Percentiles rank a stretch among this genome's conserved stretches.
Conservation (phyloP, 2,113 vertebrate species). For the Guaruba guarouba region DNA sequence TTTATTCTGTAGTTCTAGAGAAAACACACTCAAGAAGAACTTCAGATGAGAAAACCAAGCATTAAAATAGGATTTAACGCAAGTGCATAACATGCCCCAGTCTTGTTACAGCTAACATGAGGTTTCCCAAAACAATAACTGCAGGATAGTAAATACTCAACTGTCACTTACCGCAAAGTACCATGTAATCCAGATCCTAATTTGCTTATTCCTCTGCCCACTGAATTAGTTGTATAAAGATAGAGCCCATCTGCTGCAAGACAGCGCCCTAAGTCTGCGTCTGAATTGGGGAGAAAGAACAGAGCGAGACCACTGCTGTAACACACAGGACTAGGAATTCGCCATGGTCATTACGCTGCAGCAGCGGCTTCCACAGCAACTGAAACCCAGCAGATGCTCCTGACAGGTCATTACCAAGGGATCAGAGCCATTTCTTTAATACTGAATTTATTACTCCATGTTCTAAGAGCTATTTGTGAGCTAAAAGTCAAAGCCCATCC, state of each 20-base stretch:
- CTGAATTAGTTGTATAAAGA: constrained; percentile 96
- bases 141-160: background rate
- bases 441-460: background rate
- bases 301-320: background rate
- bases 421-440: background rate
- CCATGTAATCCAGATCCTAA: constrained; percentile 96
- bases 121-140: background rate
- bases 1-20: background rate
- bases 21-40: background rate
- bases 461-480: background rate
- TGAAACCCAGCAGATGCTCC: background rate
- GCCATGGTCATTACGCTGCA: background rate
- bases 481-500: background rate
- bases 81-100: background rate
- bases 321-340: background rate
- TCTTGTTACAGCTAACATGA: background rate
- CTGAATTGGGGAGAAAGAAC: constrained; percentile 71
- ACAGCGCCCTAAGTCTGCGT: constrained; percentile 95
- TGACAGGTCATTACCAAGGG: background rate
- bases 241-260: constrained; percentile 95
- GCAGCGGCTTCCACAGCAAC: background rate
- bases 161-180: constrained; percentile 87
- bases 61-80: background rate
- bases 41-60: background rate
- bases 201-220: constrained; percentile 96